Conservation (phyloP, 2,113 vertebrate species). For the Thinocorus orbignyianus region DNA sequence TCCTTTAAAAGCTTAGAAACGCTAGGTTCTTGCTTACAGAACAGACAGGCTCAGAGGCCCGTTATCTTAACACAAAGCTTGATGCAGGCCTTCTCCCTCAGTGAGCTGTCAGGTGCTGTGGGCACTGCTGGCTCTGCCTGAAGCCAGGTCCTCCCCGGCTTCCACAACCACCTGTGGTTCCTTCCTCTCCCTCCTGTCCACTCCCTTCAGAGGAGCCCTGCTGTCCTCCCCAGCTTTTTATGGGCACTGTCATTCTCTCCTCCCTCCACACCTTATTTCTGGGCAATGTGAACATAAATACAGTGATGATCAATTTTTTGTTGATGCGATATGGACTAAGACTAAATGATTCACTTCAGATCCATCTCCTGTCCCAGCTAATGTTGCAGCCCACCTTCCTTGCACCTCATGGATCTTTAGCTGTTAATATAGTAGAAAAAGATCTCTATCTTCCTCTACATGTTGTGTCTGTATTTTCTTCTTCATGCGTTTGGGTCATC, state of each 20-base stretch:
- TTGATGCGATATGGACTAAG: too few species aligned
- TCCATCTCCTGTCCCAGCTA: background rate
- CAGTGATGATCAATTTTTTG: background rate
- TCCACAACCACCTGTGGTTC: background rate
- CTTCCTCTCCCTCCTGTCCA: background rate
- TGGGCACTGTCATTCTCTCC: background rate
- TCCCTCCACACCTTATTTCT: background rate
- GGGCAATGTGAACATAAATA: background rate
- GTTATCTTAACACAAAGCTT: background rate
- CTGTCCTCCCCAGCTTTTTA: background rate
- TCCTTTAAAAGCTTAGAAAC: background rate
- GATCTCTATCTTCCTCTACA: fast-evolving
- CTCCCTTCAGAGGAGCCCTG: background rate
- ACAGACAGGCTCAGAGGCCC: background rate
- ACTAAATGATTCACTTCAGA: background rate
- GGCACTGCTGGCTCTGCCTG: background rate
- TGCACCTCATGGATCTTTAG: background rate
- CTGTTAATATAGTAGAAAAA: background rate
- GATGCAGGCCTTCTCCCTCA: background rate
- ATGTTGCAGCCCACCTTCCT: background rate
- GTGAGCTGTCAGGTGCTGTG: background rate
- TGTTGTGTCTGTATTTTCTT: background rate
- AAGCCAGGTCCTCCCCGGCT: background rate
- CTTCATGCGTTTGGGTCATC: background rate
- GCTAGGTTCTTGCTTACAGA: background rate